A percentile compares a stretch with the other conserved stretches of the same genome.
phyloP scores from a whole-genome alignment of 2,888 invertebrate genomes.

The Eupithecia subumbrata region DNA sequence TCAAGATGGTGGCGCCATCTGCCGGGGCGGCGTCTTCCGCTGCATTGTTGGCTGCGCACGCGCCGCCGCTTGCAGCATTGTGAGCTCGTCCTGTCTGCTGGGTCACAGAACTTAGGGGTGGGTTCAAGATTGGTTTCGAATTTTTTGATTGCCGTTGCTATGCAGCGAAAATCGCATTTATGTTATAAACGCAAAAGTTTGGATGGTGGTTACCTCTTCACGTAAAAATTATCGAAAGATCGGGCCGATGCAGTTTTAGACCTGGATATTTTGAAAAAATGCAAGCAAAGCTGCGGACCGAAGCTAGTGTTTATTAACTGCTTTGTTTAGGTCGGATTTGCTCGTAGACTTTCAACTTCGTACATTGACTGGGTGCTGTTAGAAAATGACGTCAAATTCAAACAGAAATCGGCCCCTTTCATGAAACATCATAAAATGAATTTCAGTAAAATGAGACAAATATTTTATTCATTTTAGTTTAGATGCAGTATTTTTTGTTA shows the following conservation, averaged over 20 bases:
- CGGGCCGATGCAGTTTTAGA: too few species aligned
- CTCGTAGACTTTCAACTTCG: too few species aligned
- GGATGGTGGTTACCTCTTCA: too few species aligned
- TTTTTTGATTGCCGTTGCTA: slow-evolving; percentile 25
- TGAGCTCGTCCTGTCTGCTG: slow-evolving; percentile 43
- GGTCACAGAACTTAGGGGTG: slow-evolving; percentile 40
- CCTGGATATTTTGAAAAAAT: background rate
- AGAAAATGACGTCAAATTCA: too few species aligned
- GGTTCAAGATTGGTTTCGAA: slow-evolving; percentile 42
- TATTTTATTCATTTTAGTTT: too few species aligned
- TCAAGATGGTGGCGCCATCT: slow-evolving; percentile 70
- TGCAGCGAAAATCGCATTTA: slow-evolving; percentile 20
- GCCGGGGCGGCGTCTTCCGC: slow-evolving; percentile 81
- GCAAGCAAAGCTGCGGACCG: background rate
- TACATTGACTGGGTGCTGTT: too few species aligned
- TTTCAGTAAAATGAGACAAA: too few species aligned
- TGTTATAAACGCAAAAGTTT: background rate
- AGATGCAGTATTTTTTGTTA: too few species aligned
- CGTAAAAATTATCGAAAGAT: too few species aligned
- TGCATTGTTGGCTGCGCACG: slow-evolving; percentile 77
- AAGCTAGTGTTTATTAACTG: background rate
- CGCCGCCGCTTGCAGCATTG: slow-evolving; percentile 68
- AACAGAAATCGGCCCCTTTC: too few species aligned
- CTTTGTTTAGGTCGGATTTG: too few species aligned
- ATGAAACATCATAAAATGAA: too few species aligned